Base-by-base conservation (phyloP, 2,113 vertebrate genomes). In the Actenoides hombroni region DNA sequence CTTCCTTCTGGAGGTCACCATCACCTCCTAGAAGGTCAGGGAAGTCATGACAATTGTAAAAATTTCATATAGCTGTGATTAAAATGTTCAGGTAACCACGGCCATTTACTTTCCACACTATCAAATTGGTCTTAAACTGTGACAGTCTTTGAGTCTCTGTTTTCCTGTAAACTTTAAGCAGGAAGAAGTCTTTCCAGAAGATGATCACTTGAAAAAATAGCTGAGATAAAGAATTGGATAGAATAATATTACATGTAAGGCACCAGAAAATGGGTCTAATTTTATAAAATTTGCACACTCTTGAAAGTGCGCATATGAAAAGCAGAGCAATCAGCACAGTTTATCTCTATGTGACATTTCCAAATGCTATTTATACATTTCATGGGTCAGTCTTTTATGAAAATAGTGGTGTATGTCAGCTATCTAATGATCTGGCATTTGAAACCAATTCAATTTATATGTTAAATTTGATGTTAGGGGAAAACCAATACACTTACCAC, bases 281-380 rank as follows among this genome's bases (percentile, higher is more conserved):
- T 96, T 86, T 80, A 21, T 84, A 71, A 86, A n/a, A 54, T 57
- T 94, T 74, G 26, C 33, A 78, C 25, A 65, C n/a, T 67, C 35
- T 46, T 76, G 46, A 82, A 82, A 90, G 54, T 2, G 0, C 1
- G 3, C 10, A 28, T 73, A 70, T 26, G 73, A 83, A 63, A 92
- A 92, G 80, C 44, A 7, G 11, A 95, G 40, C 76, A 95, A 93
- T 92, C 90, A 77, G 60, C 63, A 90, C 28, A 77, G 68, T 94
- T 95, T 95, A 68, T 96, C 53, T 95, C 78, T 71, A 54, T 73
- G 46, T 93, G 70, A 89, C 76, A 96, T 94, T 97, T 96, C 37
- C 70, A 96, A 91, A 94, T 61, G n/a, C 40, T 96, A 75, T 95
- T 96, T 93, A 90, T 97, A 83, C 15, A 74, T 95, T 96, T 93